Evolutionary conservation across 2,888 invertebrate genomes (phyloP).

Genomic region (Atethmia centrago): DNA sequence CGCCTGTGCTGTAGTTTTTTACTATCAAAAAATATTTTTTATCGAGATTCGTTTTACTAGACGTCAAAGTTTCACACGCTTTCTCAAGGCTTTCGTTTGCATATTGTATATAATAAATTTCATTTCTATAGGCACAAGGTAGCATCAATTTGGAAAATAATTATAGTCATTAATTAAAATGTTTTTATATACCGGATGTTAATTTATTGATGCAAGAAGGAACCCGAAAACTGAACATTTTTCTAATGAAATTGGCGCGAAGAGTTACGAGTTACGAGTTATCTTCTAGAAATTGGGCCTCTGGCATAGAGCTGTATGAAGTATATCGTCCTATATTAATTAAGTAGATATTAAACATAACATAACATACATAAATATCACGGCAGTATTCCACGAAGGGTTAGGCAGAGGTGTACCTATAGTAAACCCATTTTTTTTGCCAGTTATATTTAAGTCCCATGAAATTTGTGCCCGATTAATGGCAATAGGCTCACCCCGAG

Average conservation of each 20-base stretch:
- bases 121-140: slow-evolving; percentile 21
- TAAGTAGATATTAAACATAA: background rate
- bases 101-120: slow-evolving; percentile 38
- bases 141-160: background rate
- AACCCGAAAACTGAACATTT: background rate
- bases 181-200: background rate
- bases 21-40: background rate
- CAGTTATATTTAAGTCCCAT: too few relatives aligned
- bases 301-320: background rate
- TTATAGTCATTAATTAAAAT: background rate
- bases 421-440: too few relatives aligned
- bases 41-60: slow-evolving; percentile 29
- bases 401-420: too few relatives aligned
- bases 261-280: background rate
- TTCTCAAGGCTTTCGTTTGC: slow-evolving; percentile 48
- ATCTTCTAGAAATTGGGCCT: background rate
- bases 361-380: too few relatives aligned
- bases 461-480: too few relatives aligned
- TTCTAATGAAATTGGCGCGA: background rate
- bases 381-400: too few relatives aligned
- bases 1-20: background rate
- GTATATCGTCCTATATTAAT: background rate
- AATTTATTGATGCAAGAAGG: background rate
- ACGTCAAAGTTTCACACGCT: slow-evolving; percentile 44
- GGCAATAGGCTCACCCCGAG: too few relatives aligned